Evolutionary conservation across 2,797 vertebrate genomes (phyloP).

Genomic region (Erethizon dorsatum): DNA sequence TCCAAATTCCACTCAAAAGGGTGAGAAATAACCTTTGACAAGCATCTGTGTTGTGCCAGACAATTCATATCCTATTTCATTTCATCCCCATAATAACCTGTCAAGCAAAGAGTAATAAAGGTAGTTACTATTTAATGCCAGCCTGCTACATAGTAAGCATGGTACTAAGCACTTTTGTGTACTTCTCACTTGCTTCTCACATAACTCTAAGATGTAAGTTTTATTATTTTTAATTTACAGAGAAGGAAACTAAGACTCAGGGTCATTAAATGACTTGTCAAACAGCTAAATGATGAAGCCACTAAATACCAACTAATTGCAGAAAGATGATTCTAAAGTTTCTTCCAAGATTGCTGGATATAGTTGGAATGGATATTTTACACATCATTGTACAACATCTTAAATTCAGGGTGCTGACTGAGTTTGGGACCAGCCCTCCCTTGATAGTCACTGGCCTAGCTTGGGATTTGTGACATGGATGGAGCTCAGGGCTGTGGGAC

Average conservation of each 20-base stretch:
- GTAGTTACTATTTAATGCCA: conserved; percentile 47
- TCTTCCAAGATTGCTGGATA: conserved; percentile 7
- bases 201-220: conserved; percentile 43
- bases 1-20: not conserved
- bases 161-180: conserved; percentile 50
- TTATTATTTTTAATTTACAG: conserved; percentile 75
- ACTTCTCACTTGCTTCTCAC: conserved; percentile 22
- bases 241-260: conserved; percentile 43
- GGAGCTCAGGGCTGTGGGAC: not conserved
- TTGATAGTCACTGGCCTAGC: not conserved
- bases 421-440: not conserved
- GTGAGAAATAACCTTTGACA: conserved; percentile 44
- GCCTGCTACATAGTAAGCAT: not conserved
- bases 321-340: conserved; percentile 41
- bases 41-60: not conserved
- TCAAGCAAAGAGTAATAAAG: conserved; percentile 46
- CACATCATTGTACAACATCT: not conserved
- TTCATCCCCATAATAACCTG: conserved; percentile 15
- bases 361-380: not conserved
- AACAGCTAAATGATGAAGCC: conserved; percentile 5
- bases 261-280: conserved; percentile 44
- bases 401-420: not conserved
- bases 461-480: not conserved
- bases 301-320: not conserved
- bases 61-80: not conserved